Evolutionary conservation across 2,888 invertebrate genomes (phyloP).

Genomic region (Melanophora roralis): DNA sequence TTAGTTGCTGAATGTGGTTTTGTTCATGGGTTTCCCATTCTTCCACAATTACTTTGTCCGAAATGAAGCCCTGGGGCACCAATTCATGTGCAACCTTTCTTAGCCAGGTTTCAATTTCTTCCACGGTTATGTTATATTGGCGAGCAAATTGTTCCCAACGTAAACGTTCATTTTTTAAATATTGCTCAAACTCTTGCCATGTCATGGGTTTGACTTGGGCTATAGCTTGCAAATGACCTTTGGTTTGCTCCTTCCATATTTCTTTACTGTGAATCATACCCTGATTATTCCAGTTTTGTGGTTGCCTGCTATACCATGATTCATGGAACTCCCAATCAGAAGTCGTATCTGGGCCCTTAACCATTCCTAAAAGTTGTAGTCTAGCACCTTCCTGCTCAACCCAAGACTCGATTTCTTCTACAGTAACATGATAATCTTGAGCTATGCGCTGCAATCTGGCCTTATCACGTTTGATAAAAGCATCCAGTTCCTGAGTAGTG

Average conservation of each 20-base stretch:
- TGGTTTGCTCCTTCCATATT: slow-evolving; percentile 70
- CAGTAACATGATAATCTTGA: slow-evolving; percentile 70
- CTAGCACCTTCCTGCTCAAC: slow-evolving; percentile 71
- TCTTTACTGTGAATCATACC: slow-evolving; percentile 42
- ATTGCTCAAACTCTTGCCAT: slow-evolving; percentile 70
- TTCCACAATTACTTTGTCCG: slow-evolving; percentile 58
- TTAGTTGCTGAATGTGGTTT: slow-evolving; percentile 68
- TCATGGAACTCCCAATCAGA: slow-evolving; percentile 26
- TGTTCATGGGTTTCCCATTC: slow-evolving; percentile 72
- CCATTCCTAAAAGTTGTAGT: slow-evolving; percentile 68
- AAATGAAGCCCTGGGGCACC: slow-evolving; percentile 67
- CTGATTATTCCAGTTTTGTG: slow-evolving; percentile 26
- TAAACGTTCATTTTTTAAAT: slow-evolving; percentile 66
- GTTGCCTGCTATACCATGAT: not conserved
- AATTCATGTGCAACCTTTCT: slow-evolving; percentile 65
- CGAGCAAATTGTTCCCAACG: slow-evolving; percentile 69
- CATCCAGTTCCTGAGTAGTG: slow-evolving; percentile 68
- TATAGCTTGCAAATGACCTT: slow-evolving; percentile 67
- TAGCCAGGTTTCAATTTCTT: slow-evolving; percentile 71
- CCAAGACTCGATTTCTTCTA: slow-evolving; percentile 74
- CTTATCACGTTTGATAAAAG: slow-evolving; percentile 70
- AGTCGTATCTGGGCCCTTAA: slow-evolving; percentile 65
- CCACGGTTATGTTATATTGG: slow-evolving; percentile 69
- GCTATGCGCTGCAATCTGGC: slow-evolving; percentile 69
- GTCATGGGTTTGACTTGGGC: slow-evolving; percentile 67